These are phyloP conservation scores for Tokudaia muenninki DNA, from an alignment of 2,797 vertebrate species.

Conservation along the genomic window DNA sequence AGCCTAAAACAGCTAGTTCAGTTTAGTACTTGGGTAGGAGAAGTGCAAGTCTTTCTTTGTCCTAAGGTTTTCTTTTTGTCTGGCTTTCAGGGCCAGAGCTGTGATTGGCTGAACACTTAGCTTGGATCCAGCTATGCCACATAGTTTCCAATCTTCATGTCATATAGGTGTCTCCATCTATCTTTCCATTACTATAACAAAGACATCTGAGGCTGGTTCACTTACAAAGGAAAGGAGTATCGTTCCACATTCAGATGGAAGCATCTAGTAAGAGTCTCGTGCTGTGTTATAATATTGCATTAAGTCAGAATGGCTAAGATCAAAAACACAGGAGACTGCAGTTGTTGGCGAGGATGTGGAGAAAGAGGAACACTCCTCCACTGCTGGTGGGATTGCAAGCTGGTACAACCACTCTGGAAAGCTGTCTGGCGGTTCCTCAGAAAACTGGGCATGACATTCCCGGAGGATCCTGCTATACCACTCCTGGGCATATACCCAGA, in stretches of 20 bases:
- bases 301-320: too few relatives aligned
- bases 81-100: not conserved
- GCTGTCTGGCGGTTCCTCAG: too few relatives aligned
- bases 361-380: too few relatives aligned
- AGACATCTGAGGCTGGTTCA: not conserved
- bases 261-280: not conserved
- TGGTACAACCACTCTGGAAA: too few relatives aligned
- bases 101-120: not conserved
- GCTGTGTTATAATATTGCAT: not conserved
- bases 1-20: not conserved
- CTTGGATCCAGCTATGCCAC: not conserved
- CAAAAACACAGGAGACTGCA: too few relatives aligned
- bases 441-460: too few relatives aligned
- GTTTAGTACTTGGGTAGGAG: not conserved
- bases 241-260: not conserved
- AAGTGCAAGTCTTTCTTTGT: not conserved
- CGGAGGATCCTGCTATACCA: too few relatives aligned
- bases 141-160: not conserved
- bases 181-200: not conserved
- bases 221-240: not conserved
- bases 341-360: too few relatives aligned
- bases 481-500: too few relatives aligned
- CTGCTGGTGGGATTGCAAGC: too few relatives aligned
- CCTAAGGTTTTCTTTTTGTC: not conserved
- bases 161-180: too few relatives aligned